Base-by-base conservation (phyloP, 2,888 invertebrate genomes). In the Diaphora mendica region DNA sequence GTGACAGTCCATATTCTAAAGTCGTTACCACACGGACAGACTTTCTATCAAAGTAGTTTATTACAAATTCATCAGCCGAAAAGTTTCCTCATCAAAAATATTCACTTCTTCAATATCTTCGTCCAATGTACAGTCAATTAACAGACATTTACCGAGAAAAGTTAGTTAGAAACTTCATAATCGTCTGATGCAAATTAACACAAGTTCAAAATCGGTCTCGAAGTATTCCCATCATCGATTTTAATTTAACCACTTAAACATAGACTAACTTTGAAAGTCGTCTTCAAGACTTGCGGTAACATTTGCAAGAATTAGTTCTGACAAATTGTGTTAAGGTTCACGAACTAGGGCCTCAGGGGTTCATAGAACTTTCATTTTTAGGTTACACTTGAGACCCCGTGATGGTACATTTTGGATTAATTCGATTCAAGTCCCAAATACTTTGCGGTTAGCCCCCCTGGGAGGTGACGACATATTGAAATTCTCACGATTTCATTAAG, bases 111-210 rank as follows among this genome's bases (percentile, higher is more conserved):
- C 9, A 76, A 76, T 81, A 90, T 88, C 86, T 90, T 87, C 79
- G 77, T 76, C 71, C 79, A 85, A 88, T 85, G 88, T 90, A 90
- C 90, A 89, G 88, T 83, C 86, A 88, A 91, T 90, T 91, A 91
- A 86, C 90, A 90, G 88, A 84, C 86, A 84, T 87, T 82, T 78
- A 80, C 73, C 73, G 79, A 83, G 82, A 83, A 79, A 83, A 82
- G 80, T 82, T 82, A 84, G 66, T 30, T 30, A 65, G 62, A 51
- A 77, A 78, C 80, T 80, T 74, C 73, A 77, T 85, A 85, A 83
- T 77, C 77, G 83, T 64, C 42, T 79, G 73, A 79, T 74, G 77
- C 73, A 82, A 83, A 83, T 84, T 85, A 83, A 85, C 82, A 80
- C 59, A 79, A 77, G 72, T 85, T 83, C 73, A 66, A 42, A 80